Evolutionary conservation across 2,113 vertebrate species (phyloP), one percentile per base, ranked within the genome.

Genomic region (Anas platyrhynchos): DNA sequence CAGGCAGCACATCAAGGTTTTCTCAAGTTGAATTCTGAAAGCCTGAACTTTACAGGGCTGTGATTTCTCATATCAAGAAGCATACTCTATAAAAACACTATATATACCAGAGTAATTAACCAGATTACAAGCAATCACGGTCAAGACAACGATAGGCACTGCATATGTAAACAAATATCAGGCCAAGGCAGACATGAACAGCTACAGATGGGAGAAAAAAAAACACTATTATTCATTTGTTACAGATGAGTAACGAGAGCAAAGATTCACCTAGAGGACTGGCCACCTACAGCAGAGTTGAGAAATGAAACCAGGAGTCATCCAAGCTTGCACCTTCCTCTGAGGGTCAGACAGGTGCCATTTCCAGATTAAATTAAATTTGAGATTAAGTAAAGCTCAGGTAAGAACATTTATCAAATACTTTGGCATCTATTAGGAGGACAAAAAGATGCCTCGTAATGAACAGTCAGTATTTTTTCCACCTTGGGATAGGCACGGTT

Each of bases 281-380:
- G 56, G 15, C 7, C 38, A 52, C 38, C 29, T 22, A 18, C 0
- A 4, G 15, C 32, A 87, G 73, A 38, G 17, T 9, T 17, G 58
- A 65, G 61, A 94, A 66, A 10, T 17, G 1, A 67, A 38, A 32
- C 11, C 58, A 31, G 5, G 44, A 92, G 23, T 86, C 48, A n/a
- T 41, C 38, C 20, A 29, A 36, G 54, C 17, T 17, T 44, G 5
- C 10, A 11, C 46, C 43, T 73, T 11, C 50, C 34, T 54, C 29
- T 36, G 25, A 16, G 25, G 10, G 4, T 68, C 68, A 38, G 6
- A 0, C 0, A 0, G 44, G 46, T 26, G 16, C 12, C 43, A n/a
- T 4, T 22, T 71, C 23, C 58, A 85, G 72, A 62, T 48, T 48
- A 48, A 21, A 48, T 22, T 48, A 22, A 48, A 48, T 48, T 22